Conservation (phyloP, 2,797 vertebrate genomes). For the Scomberomorus guttatus region DNA sequence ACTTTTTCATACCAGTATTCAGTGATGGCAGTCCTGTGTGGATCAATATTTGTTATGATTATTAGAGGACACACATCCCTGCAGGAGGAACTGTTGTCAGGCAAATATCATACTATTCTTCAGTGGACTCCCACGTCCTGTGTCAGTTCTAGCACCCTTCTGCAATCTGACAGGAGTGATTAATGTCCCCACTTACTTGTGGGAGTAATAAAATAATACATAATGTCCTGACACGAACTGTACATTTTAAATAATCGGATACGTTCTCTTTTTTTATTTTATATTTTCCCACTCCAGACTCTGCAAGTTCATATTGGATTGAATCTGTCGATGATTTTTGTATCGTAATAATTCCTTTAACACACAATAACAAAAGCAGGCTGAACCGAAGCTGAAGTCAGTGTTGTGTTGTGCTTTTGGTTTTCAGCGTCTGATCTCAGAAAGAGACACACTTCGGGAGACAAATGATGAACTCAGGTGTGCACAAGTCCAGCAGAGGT, state of each 20-base stretch:
- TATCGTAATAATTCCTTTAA: not conserved
- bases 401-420: constrained; percentile 11
- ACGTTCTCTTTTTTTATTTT: not conserved
- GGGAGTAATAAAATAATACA: constrained; percentile 37
- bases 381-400: constrained; percentile 5
- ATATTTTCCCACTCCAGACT: not conserved
- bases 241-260: constrained; percentile 6
- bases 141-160: constrained; percentile 63
- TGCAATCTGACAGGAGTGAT: constrained; percentile 63
- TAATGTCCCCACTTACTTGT: constrained; percentile 50
- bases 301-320: not conserved
- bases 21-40: not conserved
- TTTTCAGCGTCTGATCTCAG: constrained; percentile 87
- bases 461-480: constrained; percentile 93
- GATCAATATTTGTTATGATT: constrained; percentile 15
- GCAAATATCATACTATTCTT: constrained; percentile 62
- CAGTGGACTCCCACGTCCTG: constrained; percentile 57
- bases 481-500: constrained; percentile 89
- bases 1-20: not conserved
- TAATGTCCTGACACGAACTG: constrained; percentile 35
- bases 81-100: constrained; percentile 42
- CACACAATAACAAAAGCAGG: not conserved
- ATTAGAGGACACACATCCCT: not conserved
- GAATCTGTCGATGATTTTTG: not conserved
- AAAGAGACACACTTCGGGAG: constrained; percentile 91